Evolutionary conservation across 92 coral and sea anemone genomes (phyloP).

Genomic region (Chrysogorgia sp.): DNA sequence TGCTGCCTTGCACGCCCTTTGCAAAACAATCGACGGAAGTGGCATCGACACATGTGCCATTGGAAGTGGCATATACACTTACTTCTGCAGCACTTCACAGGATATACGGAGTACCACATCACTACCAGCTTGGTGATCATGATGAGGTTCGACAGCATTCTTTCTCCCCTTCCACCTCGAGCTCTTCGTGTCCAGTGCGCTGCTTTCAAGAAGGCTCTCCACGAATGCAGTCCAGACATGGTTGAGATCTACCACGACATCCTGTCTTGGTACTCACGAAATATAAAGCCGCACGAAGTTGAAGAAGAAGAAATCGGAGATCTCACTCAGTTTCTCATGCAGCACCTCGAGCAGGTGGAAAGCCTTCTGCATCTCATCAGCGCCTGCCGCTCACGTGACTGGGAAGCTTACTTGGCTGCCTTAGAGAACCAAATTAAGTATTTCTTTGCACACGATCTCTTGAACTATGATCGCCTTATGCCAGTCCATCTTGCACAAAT

Average conservation of each 20-base stretch:
- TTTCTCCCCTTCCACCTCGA: conserved; percentile 13
- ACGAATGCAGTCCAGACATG: conserved; percentile 14
- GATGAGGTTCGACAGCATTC: too few relatives aligned
- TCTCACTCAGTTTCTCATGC: conserved; percentile 16
- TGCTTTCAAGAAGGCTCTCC: conserved; percentile 16
- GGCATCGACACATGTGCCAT: too few relatives aligned
- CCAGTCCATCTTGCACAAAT: conserved; percentile 10
- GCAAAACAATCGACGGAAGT: too few relatives aligned
- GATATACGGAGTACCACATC: too few relatives aligned
- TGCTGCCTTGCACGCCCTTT: too few relatives aligned
- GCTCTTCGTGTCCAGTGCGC: neutral
- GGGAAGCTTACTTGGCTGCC: conserved; percentile 10
- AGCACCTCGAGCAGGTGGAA: conserved; percentile 16
- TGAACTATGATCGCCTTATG: conserved; percentile 13
- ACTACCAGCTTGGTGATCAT: too few relatives aligned
- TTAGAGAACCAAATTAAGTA: conserved; percentile 3
- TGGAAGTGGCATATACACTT: too few relatives aligned
- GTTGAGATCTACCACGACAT: conserved; percentile 1
- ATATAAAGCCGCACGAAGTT: conserved; percentile 4
- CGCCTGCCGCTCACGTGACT: conserved; percentile 7
- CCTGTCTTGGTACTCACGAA: conserved; percentile 3
- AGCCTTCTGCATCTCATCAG: neutral
- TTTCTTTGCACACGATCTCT: conserved; percentile 1
- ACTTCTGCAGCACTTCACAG: too few relatives aligned
- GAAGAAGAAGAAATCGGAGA: neutral